Conservation (phyloP, 1,140 invertebrate species). For the Sitobion miscanthi region DNA sequence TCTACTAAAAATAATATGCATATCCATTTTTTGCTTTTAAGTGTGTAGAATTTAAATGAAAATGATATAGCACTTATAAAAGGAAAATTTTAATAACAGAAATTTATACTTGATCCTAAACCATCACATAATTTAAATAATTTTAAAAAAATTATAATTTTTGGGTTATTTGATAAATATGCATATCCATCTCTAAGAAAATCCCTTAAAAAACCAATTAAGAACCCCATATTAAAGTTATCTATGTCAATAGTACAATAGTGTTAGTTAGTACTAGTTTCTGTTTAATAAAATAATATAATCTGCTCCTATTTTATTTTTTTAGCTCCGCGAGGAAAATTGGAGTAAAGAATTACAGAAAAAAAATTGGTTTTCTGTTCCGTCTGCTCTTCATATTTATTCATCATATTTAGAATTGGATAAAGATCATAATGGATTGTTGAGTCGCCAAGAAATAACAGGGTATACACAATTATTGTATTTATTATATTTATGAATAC, state of each 20-base stretch:
- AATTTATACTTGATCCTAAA: no score
- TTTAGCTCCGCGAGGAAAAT: slow-evolving; percentile 82
- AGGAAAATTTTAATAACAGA: no score
- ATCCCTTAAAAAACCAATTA: neutral
- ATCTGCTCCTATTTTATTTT: neutral
- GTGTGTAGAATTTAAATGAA: neutral
- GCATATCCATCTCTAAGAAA: neutral
- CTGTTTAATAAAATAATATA: neutral
- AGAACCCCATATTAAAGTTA: neutral
- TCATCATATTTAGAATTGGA: slow-evolving; percentile 93
- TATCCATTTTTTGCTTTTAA: neutral
- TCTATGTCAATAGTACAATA: neutral
- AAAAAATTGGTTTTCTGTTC: slow-evolving; percentile 94
- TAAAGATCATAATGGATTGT: slow-evolving; percentile 94
- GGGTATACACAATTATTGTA: slow-evolving; percentile 66
- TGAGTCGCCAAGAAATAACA: slow-evolving; percentile 86
- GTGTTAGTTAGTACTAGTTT: neutral
- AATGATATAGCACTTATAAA: neutral
- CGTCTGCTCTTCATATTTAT: slow-evolving; percentile 87
- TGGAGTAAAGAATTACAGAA: slow-evolving; percentile 82
- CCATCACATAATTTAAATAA: neutral
- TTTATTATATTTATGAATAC: neutral
- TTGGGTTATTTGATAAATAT: neutral
- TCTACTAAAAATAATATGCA: neutral
- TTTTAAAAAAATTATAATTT: neutral